These are phyloP conservation scores for Aporrectodea caliginosa DNA, from an alignment of 1,140 invertebrate genomes.

Conservation along the genomic window DNA sequence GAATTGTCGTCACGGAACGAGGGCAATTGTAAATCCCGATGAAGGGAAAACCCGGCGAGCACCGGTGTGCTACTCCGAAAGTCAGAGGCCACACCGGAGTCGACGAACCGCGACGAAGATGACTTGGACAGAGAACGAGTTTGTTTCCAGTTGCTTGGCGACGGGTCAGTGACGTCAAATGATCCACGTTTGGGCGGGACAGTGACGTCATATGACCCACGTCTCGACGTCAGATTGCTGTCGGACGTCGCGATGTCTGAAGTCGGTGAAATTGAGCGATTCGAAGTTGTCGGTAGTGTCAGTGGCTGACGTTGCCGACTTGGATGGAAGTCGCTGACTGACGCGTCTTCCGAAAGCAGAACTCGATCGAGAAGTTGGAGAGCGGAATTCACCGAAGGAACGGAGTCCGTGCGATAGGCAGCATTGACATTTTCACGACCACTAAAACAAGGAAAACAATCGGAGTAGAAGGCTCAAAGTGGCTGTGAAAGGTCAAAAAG, in stretches of 20 bases:
- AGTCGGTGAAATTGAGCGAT: not conserved
- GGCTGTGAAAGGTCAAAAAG: no score
- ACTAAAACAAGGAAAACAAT: no score
- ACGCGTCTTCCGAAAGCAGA: not conserved
- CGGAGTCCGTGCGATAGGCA: not conserved
- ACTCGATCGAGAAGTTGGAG: not conserved
- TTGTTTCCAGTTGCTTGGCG: not conserved
- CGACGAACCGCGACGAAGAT: not conserved
- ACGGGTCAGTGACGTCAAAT: no score
- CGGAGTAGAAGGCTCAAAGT: no score
- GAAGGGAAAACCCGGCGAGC: not conserved
- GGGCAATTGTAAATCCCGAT: not conserved
- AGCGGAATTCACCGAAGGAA: not conserved
- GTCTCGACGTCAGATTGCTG: not conserved
- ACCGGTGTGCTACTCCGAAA: not conserved
- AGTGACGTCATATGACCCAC: not conserved
- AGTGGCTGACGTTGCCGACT: not conserved
- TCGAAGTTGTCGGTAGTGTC: not conserved
- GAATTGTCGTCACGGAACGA: not conserved
- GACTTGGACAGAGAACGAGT: not conserved
- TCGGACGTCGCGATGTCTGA: not conserved
- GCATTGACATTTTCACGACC: not conserved
- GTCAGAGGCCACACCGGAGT: not conserved
- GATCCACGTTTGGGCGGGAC: not conserved
- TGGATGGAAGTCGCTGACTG: not conserved